Base-by-base conservation (phyloP, 1,140 invertebrate species). In the Alviniconcha marisindica region DNA sequence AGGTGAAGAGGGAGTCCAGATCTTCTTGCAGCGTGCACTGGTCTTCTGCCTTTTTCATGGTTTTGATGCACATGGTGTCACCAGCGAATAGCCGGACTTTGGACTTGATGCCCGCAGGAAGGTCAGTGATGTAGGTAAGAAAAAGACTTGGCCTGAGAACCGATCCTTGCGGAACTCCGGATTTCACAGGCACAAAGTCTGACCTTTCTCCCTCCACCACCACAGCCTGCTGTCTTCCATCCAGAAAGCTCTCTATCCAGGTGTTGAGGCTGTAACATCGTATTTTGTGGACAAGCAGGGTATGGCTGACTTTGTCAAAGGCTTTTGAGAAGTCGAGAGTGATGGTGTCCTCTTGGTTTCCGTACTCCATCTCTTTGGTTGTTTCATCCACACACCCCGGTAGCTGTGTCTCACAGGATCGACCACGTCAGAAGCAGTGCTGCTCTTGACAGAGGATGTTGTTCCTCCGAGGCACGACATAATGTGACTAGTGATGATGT, bases 271-370 rank as follows among this genome's bases (percentile, higher is more conserved):
- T 83, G 74, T 84, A 84, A 18, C 54, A 31, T 12, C 77, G n/a
- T 31, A 83, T 40, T 85, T 85, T 88, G 42, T 85, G 51, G 12
- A 82, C 24, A n/a, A 88, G 84, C 21, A 82, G 76, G 7, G n/a
- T 69, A 56, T 85, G 86, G 38, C 44, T 71, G 0, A 86, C 86
- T 84, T 87, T 84, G 60, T 89, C 88, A 66, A 88, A 86, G 28
- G 83, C 85, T 56, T 85, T 83, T 36, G 83, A 77, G 44, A 86
- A 86, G 77, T 88, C 86, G 81, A 82, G 76, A 15, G 84, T 81
- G 5, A 85, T 85, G 18, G 79, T 40, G 54, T 82, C 79, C 56
- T 77, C 82, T 48, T 83, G 78, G 38, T 42, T 84, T 54, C 83
- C 81, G 4, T 28, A 51, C 24, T 81, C 71, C 4, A 40, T 78